A percentile compares a stretch with the other conserved stretches of the same genome.
phyloP scores from a whole-genome alignment of 2,113 vertebrate species.

The Eublepharis macularius region DNA sequence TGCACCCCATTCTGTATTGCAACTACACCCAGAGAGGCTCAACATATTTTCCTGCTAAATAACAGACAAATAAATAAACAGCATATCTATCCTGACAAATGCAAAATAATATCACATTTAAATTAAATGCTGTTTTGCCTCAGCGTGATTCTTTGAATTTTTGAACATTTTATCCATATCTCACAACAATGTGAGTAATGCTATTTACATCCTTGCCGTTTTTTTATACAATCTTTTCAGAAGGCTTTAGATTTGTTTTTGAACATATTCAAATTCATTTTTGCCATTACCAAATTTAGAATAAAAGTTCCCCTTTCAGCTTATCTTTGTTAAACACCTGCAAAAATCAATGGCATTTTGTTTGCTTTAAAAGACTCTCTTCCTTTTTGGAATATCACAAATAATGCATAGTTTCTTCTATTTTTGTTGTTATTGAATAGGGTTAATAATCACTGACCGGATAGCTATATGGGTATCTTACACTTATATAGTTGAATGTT shows the following conservation, averaged over 20 bases:
- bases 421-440: conserved; percentile 55
- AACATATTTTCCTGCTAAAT: not conserved
- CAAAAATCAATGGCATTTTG: conserved; percentile 78
- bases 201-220: conserved; percentile 80
- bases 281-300: conserved; percentile 77
- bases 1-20: not conserved
- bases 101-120: conserved; percentile 62
- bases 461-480: conserved; percentile 3
- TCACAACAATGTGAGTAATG: conserved; percentile 74
- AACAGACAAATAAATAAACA: conserved; percentile 8
- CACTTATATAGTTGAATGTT: conserved; percentile 61
- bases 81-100: conserved; percentile 67
- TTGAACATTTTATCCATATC: conserved; percentile 67
- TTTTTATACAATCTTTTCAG: conserved; percentile 76
- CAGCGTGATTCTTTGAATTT: conserved; percentile 66
- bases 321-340: conserved; percentile 86
- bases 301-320: conserved; percentile 78
- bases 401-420: conserved; percentile 69
- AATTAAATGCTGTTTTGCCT: conserved; percentile 59
- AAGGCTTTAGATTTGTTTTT: conserved; percentile 78
- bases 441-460: conserved; percentile 59
- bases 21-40: not conserved
- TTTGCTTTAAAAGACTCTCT: conserved; percentile 73
- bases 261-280: conserved; percentile 78
- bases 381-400: conserved; percentile 74